A percentile compares a stretch with the other conserved stretches of the same genome.
Evolutionary conservation across 2,797 vertebrate species (phyloP).

Genomic region (Spinus olivaceus): DNA sequence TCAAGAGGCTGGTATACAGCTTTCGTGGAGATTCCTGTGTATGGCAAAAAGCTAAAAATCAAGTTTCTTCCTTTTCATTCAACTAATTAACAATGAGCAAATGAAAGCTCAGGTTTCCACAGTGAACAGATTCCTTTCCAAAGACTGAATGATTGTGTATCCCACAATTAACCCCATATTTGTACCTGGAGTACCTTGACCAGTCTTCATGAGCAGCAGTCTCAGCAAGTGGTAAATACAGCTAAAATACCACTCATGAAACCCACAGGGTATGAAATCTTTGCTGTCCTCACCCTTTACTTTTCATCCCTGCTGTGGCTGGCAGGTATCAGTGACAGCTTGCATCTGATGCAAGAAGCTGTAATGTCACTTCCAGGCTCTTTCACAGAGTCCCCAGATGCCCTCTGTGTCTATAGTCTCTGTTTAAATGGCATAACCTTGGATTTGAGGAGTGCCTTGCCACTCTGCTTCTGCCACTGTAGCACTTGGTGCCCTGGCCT

Average conservation of each 20-base stretch:
- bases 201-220: neutral
- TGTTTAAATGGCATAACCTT: neutral
- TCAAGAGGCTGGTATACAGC: neutral
- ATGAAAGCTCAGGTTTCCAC: neutral
- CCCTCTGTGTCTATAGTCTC: neutral
- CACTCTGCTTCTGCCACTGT: neutral
- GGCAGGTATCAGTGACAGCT: neutral
- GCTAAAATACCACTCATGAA: neutral
- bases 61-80: neutral
- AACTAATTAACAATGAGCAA: neutral
- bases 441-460: neutral
- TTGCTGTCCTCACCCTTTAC: neutral
- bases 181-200: neutral
- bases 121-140: neutral
- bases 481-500: neutral
- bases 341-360: neutral
- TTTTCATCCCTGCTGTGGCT: neutral
- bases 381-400: neutral
- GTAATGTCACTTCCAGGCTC: neutral
- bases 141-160: neutral
- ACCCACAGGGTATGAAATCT: neutral
- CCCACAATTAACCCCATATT: neutral
- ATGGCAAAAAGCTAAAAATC: neutral
- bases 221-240: neutral
- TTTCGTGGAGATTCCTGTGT: neutral